Base-by-base conservation (phyloP, 2,113 vertebrate genomes). In the Ivindomyrus marchei region DNA sequence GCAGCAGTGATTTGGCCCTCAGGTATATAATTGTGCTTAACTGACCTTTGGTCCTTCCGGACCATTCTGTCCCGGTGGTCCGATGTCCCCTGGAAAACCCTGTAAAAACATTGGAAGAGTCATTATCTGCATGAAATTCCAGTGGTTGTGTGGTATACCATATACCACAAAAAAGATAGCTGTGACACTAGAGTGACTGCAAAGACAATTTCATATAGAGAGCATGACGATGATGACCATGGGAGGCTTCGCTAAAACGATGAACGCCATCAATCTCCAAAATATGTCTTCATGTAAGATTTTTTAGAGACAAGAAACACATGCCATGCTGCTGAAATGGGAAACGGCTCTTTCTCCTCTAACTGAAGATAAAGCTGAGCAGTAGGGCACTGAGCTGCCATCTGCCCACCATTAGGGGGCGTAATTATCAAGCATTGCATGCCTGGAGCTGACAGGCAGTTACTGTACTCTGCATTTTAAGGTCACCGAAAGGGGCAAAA, bases 71-170 rank as follows among this genome's bases (percentile, higher is more conserved):
- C 98, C 98, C 2, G 98, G 98, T 86, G 97, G 97, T 90, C 98
- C 98, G 91, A 99, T 99, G 94, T 99, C 98, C 90, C 98, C 98
- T 56, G 98, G 98, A 91, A 99, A 99, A 91, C 98, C 98, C 98
- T 99, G 92, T 52, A 62, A 89, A 80, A 93, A 94, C 0, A 58
- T 93, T 92, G 50, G n/a, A 46, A 27, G 56, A 62, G 56, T 19
- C n/a, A 11, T 31, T 31, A 87, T 87, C 27, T 87, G 49, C 27
- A 19, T 53, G 4, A 53, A 31, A 52, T 50, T n/a, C 83, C 83
- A 85, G 42, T 47, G 39, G 21, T 3, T n/a, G 47, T 46, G 24
- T 39, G 46, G 21, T 84, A 39, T 45, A 39, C 39, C 42, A n/a
- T 27, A 31, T 24, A 87, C 39, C 27, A 21, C 53, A 39, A 87